A percentile compares a stretch with the other conserved stretches of the same genome.
Conservation (phyloP, 2,888 invertebrate genomes). For the Zaprionus bogoriensis region DNA sequence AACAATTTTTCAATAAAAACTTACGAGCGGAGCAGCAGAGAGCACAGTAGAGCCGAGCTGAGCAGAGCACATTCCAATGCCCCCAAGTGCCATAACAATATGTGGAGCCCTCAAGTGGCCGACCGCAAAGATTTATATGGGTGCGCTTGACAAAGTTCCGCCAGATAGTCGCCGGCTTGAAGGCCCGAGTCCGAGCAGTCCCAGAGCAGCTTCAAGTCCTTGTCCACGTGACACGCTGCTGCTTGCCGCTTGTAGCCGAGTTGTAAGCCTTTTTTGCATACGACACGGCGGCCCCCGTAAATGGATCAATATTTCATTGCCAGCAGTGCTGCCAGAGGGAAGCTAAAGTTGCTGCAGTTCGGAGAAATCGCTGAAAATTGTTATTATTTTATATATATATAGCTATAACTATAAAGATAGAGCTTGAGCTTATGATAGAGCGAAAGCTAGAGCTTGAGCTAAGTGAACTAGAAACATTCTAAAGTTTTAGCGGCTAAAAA, state of each 20-base stretch:
- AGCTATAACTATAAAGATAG: too few species aligned
- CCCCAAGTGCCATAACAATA: slow-evolving; percentile 12
- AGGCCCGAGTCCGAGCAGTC: too few species aligned
- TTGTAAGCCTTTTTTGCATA: slow-evolving; percentile 40
- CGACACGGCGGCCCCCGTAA: slow-evolving; percentile 24
- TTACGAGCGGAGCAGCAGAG: slow-evolving; percentile 4
- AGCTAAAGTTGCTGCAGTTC: too few species aligned
- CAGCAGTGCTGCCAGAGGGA: too few species aligned
- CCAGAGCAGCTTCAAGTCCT: background rate
- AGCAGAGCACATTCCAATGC: too few species aligned
- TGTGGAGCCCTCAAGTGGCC: slow-evolving; percentile 13
- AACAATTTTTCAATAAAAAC: slow-evolving; percentile 45
- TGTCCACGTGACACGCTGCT: slow-evolving; percentile 24
- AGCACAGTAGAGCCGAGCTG: too few species aligned
- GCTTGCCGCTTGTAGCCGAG: slow-evolving; percentile 21
- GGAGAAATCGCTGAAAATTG: too few species aligned
- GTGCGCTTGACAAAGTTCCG: slow-evolving; percentile 43
- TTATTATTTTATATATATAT: too few species aligned
- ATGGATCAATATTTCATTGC: slow-evolving; percentile 70
- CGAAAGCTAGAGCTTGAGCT: too few species aligned
- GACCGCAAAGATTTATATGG: slow-evolving; percentile 43
- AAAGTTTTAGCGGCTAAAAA: too few species aligned
- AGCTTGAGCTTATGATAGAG: too few species aligned
- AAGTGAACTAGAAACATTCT: too few species aligned
- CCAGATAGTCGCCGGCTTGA: slow-evolving; percentile 19